Evolutionary conservation across 53 echinoderm and acorn worm species (phyloP).

Genomic region (Patiria pectinifera): DNA sequence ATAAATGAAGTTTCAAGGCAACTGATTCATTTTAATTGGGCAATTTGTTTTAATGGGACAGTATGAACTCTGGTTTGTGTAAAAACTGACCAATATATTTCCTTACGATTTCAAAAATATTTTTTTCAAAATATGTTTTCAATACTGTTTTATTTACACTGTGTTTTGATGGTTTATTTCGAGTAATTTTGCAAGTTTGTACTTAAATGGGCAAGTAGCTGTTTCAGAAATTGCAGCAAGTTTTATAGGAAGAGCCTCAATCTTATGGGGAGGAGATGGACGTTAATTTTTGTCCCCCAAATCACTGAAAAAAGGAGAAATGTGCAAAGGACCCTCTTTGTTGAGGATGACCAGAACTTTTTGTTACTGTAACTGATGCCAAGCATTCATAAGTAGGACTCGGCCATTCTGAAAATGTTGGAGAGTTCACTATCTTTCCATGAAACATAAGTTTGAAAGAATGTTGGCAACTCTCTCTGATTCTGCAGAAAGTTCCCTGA

Average conservation of each 20-base stretch:
- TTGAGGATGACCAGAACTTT: too few relatives aligned
- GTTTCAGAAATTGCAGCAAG: not conserved
- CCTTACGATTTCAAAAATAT: too few relatives aligned
- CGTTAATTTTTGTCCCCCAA: too few relatives aligned
- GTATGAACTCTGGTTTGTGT: too few relatives aligned
- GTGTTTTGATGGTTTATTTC: not conserved
- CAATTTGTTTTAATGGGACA: too few relatives aligned
- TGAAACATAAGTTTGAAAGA: not conserved
- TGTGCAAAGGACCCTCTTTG: too few relatives aligned
- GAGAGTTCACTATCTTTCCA: not conserved
- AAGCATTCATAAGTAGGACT: not conserved
- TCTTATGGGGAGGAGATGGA: not conserved
- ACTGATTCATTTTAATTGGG: not conserved
- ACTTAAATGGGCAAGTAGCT: not conserved
- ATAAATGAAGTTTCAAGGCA: not conserved
- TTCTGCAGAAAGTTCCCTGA: too few relatives aligned
- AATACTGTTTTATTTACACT: not conserved
- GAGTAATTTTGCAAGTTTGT: not conserved
- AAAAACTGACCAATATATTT: too few relatives aligned
- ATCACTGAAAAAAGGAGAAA: too few relatives aligned
- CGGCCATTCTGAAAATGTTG: not conserved
- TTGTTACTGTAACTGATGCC: too few relatives aligned
- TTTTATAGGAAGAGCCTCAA: too few relatives aligned
- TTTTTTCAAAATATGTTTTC: not conserved
- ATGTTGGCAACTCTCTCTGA: too few relatives aligned